These are phyloP conservation scores for Mycetomoellerius zeteki DNA, from an alignment of 1,140 invertebrate genomes.

Conservation along the genomic window DNA sequence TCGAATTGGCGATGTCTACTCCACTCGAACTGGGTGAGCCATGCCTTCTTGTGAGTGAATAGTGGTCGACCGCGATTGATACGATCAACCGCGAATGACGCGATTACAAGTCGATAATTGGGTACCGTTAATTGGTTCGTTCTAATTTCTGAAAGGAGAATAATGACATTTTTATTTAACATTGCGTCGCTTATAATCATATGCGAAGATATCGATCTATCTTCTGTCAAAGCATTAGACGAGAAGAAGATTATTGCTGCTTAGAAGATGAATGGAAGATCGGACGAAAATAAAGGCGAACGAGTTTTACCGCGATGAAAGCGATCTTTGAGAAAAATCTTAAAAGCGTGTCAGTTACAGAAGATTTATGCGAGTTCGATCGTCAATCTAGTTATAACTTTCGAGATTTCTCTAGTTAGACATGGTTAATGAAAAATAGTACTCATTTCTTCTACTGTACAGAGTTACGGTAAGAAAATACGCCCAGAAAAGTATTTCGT, in stretches of 20 bases:
- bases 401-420: constrained; percentile 56
- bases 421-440: constrained; percentile 32
- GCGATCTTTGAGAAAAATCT: constrained; percentile 54
- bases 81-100: constrained; percentile 55
- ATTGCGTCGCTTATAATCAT: constrained; percentile 15
- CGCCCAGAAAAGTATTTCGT: background rate
- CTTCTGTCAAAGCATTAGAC: background rate
- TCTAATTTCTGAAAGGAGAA: constrained; percentile 33
- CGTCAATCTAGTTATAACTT: constrained; percentile 45
- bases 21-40: constrained; percentile 35
- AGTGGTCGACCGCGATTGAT: constrained; percentile 42
- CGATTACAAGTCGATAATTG: constrained; percentile 52
- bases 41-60: constrained; percentile 2
- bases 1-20: constrained; percentile 46
- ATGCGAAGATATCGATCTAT: constrained; percentile 32
- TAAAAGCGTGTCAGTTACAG: constrained; percentile 61
- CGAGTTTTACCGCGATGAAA: constrained; percentile 64
- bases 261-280: constrained; percentile 59
- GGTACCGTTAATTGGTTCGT: constrained; percentile 43
- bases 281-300: constrained; percentile 35
- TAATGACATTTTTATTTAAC: constrained; percentile 37
- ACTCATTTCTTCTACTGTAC: constrained; percentile 1
- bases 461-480: background rate
- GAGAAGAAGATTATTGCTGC: constrained; percentile 1
- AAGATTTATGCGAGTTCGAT: constrained; percentile 69